Percentiles rank a stretch among this genome's conserved stretches.
phyloP scores from a whole-genome alignment of 2,797 vertebrate species.

The Odontamblyopus rebecca region DNA sequence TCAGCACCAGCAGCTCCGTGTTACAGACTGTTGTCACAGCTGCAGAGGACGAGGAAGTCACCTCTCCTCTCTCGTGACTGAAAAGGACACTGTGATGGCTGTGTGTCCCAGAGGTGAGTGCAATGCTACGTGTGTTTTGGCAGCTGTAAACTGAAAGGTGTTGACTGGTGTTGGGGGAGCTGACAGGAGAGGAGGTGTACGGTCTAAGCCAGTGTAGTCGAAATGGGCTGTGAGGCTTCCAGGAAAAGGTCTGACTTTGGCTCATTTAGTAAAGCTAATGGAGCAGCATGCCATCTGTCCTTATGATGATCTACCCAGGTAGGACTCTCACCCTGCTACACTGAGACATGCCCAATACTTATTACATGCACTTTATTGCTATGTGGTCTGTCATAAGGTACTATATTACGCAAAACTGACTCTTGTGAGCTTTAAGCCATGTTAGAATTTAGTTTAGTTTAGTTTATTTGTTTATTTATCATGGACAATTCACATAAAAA shows the following conservation, averaged over 20 bases:
- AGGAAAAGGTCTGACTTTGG: slow-evolving; percentile 66
- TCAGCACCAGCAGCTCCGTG: slow-evolving; percentile 12
- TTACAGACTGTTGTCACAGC: slow-evolving; percentile 31
- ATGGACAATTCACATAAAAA: too few relatives aligned
- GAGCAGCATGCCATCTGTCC: slow-evolving; percentile 69
- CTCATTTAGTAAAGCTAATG: slow-evolving; percentile 69
- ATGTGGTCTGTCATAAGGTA: too few relatives aligned
- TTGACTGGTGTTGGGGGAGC: slow-evolving; percentile 53
- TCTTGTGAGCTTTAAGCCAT: too few relatives aligned
- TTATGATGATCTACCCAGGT: slow-evolving; percentile 52
- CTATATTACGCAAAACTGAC: too few relatives aligned
- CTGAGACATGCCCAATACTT: slow-evolving; percentile 15
- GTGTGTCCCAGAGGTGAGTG: slow-evolving; percentile 66
- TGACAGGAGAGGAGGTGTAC: slow-evolving; percentile 55
- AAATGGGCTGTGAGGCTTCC: slow-evolving; percentile 58
- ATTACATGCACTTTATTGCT: not conserved
- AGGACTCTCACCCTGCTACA: slow-evolving; percentile 32
- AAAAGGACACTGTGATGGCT: slow-evolving; percentile 53
- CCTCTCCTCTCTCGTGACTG: slow-evolving; percentile 44
- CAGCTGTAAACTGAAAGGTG: slow-evolving; percentile 59
- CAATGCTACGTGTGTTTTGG: slow-evolving; percentile 64
- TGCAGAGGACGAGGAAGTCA: slow-evolving; percentile 53
- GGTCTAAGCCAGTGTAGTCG: slow-evolving; percentile 47
- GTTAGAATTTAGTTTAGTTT: too few relatives aligned
- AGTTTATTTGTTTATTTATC: too few relatives aligned